Evolutionary conservation across 2,113 vertebrate genomes (phyloP).

Genomic region (Nycticebus coucang): DNA sequence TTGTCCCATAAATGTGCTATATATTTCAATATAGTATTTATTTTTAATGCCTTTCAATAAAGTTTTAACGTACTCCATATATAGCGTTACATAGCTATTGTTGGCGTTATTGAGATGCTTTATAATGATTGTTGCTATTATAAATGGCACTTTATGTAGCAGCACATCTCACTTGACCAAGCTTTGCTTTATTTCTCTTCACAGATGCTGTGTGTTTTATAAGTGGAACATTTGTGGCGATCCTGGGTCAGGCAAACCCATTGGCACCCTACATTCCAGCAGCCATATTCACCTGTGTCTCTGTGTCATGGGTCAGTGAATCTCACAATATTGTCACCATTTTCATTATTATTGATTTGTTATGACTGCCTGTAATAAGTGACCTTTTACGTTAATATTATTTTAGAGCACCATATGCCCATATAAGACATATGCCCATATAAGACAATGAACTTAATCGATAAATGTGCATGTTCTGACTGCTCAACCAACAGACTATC

Average conservation of each 20-base stretch:
- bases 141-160: background rate
- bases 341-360: background rate
- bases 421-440: background rate
- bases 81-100: background rate
- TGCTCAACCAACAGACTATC: background rate
- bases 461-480: background rate
- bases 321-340: background rate
- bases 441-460: background rate
- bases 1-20: background rate
- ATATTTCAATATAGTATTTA: constrained; percentile 7
- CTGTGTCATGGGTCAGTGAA: background rate
- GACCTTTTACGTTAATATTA: background rate
- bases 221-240: background rate
- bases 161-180: background rate
- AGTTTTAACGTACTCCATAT: constrained; percentile 28
- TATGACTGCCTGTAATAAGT: background rate
- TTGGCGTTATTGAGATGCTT: constrained; percentile 10
- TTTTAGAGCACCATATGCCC: background rate
- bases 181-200: background rate
- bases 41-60: constrained; percentile 15
- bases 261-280: background rate
- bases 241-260: background rate
- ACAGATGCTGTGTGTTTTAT: background rate
- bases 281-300: background rate
- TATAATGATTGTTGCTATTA: background rate